These are phyloP conservation scores for Ridgeia piscesae DNA, from an alignment of 1,140 invertebrate genomes.

Conservation along the genomic window DNA sequence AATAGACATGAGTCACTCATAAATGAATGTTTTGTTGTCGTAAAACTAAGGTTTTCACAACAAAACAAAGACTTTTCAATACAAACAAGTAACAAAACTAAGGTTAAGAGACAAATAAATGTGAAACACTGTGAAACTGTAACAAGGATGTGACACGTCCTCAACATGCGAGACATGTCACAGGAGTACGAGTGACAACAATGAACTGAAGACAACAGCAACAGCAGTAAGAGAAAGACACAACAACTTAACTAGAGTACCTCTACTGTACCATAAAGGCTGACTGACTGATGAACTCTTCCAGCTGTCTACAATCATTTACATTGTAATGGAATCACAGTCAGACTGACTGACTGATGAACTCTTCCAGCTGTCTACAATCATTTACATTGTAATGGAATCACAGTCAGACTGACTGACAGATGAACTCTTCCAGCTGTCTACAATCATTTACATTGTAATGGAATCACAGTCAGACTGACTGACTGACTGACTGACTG, in stretches of 20 bases:
- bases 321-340: neutral
- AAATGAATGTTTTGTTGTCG: neutral
- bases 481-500: no score
- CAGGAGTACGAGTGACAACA: neutral
- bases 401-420: no score
- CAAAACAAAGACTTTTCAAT: neutral
- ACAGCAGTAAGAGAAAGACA: neutral
- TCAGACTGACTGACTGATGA: neutral
- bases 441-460: no score
- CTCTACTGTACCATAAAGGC: neutral
- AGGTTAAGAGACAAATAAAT: no score
- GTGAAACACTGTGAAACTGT: neutral
- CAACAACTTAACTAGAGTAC: neutral
- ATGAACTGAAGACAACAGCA: neutral
- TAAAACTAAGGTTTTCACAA: neutral
- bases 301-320: neutral
- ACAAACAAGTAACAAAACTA: neutral
- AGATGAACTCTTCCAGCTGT: no score
- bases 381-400: no score
- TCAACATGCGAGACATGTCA: neutral
- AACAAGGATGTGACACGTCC: neutral
- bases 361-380: no score
- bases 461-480: no score
- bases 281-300: neutral
- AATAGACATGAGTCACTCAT: no score